Base-by-base conservation (phyloP, 2,888 invertebrate species). In the Leptogaster cylindrica region DNA sequence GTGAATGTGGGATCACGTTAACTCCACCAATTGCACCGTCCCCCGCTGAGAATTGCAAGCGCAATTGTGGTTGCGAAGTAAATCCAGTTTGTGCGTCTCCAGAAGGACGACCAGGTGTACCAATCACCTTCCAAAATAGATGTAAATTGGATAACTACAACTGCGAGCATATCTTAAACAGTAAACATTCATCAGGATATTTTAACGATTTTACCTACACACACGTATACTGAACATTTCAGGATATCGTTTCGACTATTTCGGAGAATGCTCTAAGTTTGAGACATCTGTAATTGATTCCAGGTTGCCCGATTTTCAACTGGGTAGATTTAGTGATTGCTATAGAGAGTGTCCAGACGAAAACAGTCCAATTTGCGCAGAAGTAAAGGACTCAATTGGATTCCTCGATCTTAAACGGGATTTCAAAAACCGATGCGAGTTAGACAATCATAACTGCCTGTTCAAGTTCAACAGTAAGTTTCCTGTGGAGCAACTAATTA, bases 361-460 rank as follows among this genome's bases (percentile, higher is more conserved):
- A 0, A 8, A 39, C 10, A 23, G 25, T 12, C 58, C 58, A 4
- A 23, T 58, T 39, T 58, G 58, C 41, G 41, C 31, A 1, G 27
- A 36, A 12, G 5, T 41, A 2, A n/a, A 14, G 8, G 39, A 58
- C n/a, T 25, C 12, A 4, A 39, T 41, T 3, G 41, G 41, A 2
- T 39, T 58, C n/a, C 16, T 23, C 2, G 23, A 41, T 8, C 12
- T 58, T 4, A 58, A 8, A 14, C 10, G 58, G 16, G 41, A 36
- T 39, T 58, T 58, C 23, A 20, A 41, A 8, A 58, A 58, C 23
- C 23, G 23, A 14, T 58, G 58, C 41, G 58, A 58, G 41, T 41
- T 58, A 3, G 58, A 58, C 8, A 58, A 58, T 8, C 58, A 58
- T 14, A 58, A 58, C 25, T 58, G 58, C 12, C 10, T 58, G 6